phyloP scores from a whole-genome alignment of 2,888 invertebrate genomes.

The Agrochola circellaris region DNA sequence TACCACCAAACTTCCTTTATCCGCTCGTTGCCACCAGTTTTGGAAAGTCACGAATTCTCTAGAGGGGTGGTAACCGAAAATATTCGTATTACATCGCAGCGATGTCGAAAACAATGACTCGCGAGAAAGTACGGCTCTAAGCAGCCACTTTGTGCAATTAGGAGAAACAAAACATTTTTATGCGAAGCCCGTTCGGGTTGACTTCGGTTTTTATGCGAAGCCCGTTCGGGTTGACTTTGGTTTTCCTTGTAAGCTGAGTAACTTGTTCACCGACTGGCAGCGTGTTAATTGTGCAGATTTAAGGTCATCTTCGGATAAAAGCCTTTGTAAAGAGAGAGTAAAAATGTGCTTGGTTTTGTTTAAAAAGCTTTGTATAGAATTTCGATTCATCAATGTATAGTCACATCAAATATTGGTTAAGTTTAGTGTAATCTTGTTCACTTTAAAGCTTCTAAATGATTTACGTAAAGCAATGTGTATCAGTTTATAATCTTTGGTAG shows the following conservation, averaged over 20 bases:
- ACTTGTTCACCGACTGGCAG: conserved; percentile 57
- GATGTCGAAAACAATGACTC: conserved; percentile 89
- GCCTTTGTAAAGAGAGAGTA: neutral
- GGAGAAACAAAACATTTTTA: conserved; percentile 90
- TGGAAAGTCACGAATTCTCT: conserved; percentile 85
- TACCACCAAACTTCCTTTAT: conserved; percentile 70
- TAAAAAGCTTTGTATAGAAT: neutral
- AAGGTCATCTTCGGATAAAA: conserved; percentile 36
- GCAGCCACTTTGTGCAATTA: conserved; percentile 90
- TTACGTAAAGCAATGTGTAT: too few relatives aligned
- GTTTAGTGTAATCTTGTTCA: neutral
- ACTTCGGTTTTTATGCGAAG: conserved; percentile 74
- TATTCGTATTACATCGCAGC: conserved; percentile 84
- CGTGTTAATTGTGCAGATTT: conserved; percentile 58
- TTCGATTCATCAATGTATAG: neutral
- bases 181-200: conserved; percentile 75
- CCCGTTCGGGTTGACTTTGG: conserved; percentile 69
- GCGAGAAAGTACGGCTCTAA: conserved; percentile 82
- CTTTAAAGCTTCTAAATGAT: neutral
- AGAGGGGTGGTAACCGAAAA: conserved; percentile 82
- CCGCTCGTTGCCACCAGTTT: conserved; percentile 77
- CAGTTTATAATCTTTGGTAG: neutral
- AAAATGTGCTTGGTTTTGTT: neutral
- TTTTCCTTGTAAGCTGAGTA: conserved; percentile 63
- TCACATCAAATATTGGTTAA: neutral